These are phyloP conservation scores for Arremon brunneinucha DNA, from an alignment of 2,797 vertebrate genomes.

Conservation along the genomic window DNA sequence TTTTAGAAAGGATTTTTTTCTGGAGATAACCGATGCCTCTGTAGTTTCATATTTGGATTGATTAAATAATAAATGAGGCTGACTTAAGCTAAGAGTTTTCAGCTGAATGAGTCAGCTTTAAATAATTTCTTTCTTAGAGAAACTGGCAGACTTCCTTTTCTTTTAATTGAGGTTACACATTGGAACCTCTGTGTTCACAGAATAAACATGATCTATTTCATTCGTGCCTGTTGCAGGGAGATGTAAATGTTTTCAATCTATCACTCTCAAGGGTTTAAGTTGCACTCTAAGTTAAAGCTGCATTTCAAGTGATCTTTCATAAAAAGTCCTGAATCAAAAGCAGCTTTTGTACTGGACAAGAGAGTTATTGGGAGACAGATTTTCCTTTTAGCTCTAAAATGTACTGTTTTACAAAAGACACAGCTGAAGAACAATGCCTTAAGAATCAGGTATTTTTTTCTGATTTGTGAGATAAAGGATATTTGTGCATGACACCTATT, in stretches of 20 bases:
- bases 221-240: neutral
- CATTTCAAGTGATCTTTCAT: neutral
- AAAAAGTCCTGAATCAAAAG: neutral
- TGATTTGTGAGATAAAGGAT: neutral
- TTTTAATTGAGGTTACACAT: neutral
- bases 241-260: neutral
- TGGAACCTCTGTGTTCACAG: neutral
- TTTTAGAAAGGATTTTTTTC: neutral
- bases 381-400: neutral
- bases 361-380: neutral
- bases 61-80: slow-evolving; percentile 19
- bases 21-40: neutral
- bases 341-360: neutral
- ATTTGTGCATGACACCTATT: neutral
- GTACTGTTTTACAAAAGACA: neutral
- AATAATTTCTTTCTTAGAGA: neutral
- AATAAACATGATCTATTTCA: neutral
- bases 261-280: neutral
- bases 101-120: neutral
- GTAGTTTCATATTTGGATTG: neutral
- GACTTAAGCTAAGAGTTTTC: neutral
- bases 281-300: neutral
- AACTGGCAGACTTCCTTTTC: neutral
- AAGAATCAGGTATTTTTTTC: neutral
- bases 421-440: neutral